Conservation (phyloP, 2,888 invertebrate genomes). For the Cerceris rybyensis region DNA sequence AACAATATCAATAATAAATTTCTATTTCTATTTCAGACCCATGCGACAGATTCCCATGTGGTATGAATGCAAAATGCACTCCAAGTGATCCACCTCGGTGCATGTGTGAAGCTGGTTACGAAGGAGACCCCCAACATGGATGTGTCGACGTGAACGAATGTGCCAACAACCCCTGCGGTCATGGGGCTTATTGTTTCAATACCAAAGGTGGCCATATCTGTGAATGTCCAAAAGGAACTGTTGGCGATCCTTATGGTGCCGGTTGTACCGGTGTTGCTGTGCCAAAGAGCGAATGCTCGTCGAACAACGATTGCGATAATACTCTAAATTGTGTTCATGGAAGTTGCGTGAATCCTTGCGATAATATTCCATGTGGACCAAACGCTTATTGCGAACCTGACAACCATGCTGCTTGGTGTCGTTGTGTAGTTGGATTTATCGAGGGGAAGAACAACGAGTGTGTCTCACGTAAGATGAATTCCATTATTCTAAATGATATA, state of each 20-base stretch:
- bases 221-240: slow-evolving; percentile 91
- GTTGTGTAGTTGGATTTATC: slow-evolving; percentile 91
- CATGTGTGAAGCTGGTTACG: slow-evolving; percentile 93
- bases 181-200: slow-evolving; percentile 94
- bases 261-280: slow-evolving; percentile 87
- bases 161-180: slow-evolving; percentile 91
- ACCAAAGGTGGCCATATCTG: slow-evolving; percentile 93
- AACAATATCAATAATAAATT: not conserved
- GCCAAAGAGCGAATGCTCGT: slow-evolving; percentile 87
- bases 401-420: slow-evolving; percentile 94
- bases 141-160: slow-evolving; percentile 95
- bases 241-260: slow-evolving; percentile 92
- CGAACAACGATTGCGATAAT: slow-evolving; percentile 90
- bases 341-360: slow-evolving; percentile 92
- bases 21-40: slow-evolving; percentile 83
- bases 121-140: slow-evolving; percentile 92
- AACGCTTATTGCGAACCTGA: slow-evolving; percentile 95
- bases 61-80: slow-evolving; percentile 94
- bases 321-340: slow-evolving; percentile 91
- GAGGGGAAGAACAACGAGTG: slow-evolving; percentile 92
- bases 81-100: slow-evolving; percentile 95
- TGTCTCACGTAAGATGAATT: slow-evolving; percentile 88
- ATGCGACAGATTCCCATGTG: slow-evolving; percentile 94
- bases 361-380: slow-evolving; percentile 89
- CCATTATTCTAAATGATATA: not conserved